phyloP scores from a whole-genome alignment of 2,888 invertebrate species.

The Diabrotica balteata region DNA sequence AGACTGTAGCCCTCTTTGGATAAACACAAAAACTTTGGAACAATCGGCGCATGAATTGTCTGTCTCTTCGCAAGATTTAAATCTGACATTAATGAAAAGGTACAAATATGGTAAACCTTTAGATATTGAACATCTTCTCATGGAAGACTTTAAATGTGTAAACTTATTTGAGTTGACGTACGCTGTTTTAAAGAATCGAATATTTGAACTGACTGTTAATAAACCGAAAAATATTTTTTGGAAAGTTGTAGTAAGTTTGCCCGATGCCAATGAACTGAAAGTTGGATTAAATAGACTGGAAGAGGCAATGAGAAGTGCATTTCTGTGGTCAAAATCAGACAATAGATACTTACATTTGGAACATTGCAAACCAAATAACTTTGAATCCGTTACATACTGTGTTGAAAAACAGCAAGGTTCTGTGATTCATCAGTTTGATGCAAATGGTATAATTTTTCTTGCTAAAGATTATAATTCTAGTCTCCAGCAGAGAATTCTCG shows the following conservation, averaged over 20 bases:
- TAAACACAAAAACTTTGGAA: slow-evolving; percentile 57
- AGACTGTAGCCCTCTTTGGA: slow-evolving; percentile 65
- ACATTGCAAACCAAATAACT: slow-evolving; percentile 36
- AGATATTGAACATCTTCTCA: slow-evolving; percentile 41
- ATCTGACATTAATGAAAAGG: slow-evolving; percentile 61
- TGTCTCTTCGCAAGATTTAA: slow-evolving; percentile 58
- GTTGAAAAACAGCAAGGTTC: slow-evolving; percentile 50
- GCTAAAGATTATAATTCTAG: slow-evolving; percentile 47
- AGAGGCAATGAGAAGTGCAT: slow-evolving; percentile 42
- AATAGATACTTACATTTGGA: slow-evolving; percentile 52
- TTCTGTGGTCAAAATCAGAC: slow-evolving; percentile 52
- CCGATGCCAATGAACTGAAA: slow-evolving; percentile 55
- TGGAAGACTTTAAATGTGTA: slow-evolving; percentile 42
- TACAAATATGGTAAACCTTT: slow-evolving; percentile 60
- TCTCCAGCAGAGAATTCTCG: slow-evolving; percentile 47
- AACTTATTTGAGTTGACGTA: slow-evolving; percentile 49
- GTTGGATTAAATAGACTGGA: slow-evolving; percentile 41
- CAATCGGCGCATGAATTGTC: slow-evolving; percentile 61
- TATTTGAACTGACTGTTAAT: slow-evolving; percentile 41
- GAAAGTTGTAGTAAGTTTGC: slow-evolving; percentile 70
- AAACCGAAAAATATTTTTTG: slow-evolving; percentile 61
- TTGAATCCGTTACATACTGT: slow-evolving; percentile 52
- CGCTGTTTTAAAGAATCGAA: slow-evolving; percentile 45
- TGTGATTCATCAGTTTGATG: slow-evolving; percentile 41
- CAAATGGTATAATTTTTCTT: slow-evolving; percentile 55